phyloP scores from a whole-genome alignment of 2,797 vertebrate species.

The Lepus oiostolus region DNA sequence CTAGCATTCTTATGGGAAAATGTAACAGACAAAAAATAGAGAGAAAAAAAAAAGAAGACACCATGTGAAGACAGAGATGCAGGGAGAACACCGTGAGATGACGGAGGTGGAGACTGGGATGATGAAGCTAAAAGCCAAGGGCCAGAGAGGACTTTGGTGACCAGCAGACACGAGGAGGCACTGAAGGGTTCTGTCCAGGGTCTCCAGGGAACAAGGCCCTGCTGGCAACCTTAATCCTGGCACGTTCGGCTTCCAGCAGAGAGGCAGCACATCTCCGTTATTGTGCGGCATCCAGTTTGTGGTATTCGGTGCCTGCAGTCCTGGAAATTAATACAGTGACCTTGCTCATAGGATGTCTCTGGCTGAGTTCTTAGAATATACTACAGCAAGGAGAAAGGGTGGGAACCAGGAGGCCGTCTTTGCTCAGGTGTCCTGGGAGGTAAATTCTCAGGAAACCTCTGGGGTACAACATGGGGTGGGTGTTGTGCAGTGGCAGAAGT shows the following conservation, averaged over 20 bases:
- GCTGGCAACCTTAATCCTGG: background rate
- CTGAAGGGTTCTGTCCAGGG: background rate
- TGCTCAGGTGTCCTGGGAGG: background rate
- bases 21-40: too few relatives aligned
- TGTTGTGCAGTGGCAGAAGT: rapidly evolving
- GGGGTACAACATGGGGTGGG: background rate
- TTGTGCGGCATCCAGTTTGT: background rate
- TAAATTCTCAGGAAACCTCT: background rate
- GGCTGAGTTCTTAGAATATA: background rate
- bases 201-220: background rate
- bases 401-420: background rate
- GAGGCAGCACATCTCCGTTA: background rate
- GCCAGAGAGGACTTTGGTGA: background rate
- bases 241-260: background rate
- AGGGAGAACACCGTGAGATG: background rate
- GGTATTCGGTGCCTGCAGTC: background rate
- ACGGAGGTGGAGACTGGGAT: background rate
- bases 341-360: background rate
- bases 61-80: background rate
- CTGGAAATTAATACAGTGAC: background rate
- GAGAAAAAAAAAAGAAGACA: background rate
- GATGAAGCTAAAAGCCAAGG: background rate
- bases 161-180: background rate
- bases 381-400: background rate
- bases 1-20: too few relatives aligned